Evolutionary conservation across 2,888 invertebrate species (phyloP), one percentile per base, ranked within the genome.

Genomic region (Erpobdella octoculata): DNA sequence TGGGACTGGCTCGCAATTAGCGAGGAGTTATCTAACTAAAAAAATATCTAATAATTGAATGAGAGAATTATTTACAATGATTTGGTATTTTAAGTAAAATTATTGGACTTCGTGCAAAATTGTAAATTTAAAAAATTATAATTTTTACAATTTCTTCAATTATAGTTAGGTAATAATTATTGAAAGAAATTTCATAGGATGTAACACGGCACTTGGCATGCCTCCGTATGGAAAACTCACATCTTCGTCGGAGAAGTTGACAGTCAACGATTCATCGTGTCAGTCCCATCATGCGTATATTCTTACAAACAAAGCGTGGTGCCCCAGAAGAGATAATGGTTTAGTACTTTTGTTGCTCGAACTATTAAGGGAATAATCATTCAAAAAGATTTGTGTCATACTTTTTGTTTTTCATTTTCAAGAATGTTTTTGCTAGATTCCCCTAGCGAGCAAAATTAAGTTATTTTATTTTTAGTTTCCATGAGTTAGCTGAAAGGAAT

Each of bases 261-360:
- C 80, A 78, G 80, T 80, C 68, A 81, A 81, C 72, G 81, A 81
- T 71, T 80, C 82, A 62, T 84, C 85, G 81, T 86, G 86, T 76
- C 83, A 83, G 70, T 84, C 86, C 0, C 84, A 84, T 62, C 85
- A 85, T 74, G 85, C 84, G 31, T 84, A 84, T 74, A 82, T 86
- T 62, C 79, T 85, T 73, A 85, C 85, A 71, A 83, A 83, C 74
- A 83, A 85, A 69, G 86, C 83, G 41, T 86, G 86, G 86, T 86
- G 86, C 76, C 81, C 86, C 8, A 82, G 36, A 6, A 48, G 62
- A 62, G 31, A 62, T 62, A 62, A 62, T 35, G 62, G 62, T 62
- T 53, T 2, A 53, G 21, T 8, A 21, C 28, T 48, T 48, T 48
- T 9, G n/a, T n/a, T n/a, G n/a, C n/a, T n/a, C n/a, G n/a, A 15